phyloP scores from a whole-genome alignment of 2,888 invertebrate genomes.

The Choreutis nemorana region DNA sequence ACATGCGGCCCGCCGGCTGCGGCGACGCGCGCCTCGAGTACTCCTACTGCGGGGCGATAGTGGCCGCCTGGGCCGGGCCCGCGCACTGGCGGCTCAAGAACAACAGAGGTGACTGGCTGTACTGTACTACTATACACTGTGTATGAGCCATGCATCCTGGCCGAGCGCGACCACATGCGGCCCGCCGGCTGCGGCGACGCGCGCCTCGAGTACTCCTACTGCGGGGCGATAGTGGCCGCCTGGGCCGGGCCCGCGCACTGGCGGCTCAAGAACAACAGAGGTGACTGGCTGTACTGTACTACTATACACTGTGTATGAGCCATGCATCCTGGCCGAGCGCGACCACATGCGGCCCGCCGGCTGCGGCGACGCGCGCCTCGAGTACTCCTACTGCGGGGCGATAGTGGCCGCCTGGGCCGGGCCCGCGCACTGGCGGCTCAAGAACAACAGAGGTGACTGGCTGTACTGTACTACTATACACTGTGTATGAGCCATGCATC shows the following conservation, averaged over 20 bases:
- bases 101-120: constrained; percentile 32
- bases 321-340: too few species aligned
- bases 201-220: constrained; percentile 76
- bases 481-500: too few species aligned
- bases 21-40: constrained; percentile 69
- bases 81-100: constrained; percentile 81
- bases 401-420: constrained; percentile 78
- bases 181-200: constrained; percentile 54
- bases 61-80: constrained; percentile 81
- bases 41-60: constrained; percentile 70
- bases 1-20: constrained; percentile 58
- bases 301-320: too few species aligned
- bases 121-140: too few species aligned
- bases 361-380: constrained; percentile 56
- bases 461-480: too few species aligned
- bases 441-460: constrained; percentile 44
- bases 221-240: constrained; percentile 61
- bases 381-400: constrained; percentile 75
- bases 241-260: constrained; percentile 90
- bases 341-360: constrained; percentile 61
- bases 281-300: too few species aligned
- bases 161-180: too few species aligned
- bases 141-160: too few species aligned
- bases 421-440: constrained; percentile 83
- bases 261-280: constrained; percentile 70